Evolutionary conservation across 1,140 invertebrate genomes (phyloP), one percentile per base, ranked within the genome.

Genomic region (Bombus difficillimus): DNA sequence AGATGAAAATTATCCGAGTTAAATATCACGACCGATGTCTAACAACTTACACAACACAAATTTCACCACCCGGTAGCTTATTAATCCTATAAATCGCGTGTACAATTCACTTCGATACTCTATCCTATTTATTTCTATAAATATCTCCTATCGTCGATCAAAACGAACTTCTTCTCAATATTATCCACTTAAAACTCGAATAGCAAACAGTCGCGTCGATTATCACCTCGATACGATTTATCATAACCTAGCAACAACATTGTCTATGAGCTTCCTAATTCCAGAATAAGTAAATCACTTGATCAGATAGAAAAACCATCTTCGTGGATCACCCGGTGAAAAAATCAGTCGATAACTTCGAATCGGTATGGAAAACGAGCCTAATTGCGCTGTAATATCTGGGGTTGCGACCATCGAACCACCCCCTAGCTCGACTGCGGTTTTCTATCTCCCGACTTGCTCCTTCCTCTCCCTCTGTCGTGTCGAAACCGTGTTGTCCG

Each of bases 341-440:
- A 32, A 18, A 64, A 73, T 13, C 28, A 57, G 34, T 8, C 3
- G 18, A 32, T 15, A n/a, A 10, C 22, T 13, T 22, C 5, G 34
- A 39, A n/a, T 62, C 62, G 15, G 2, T 57, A 88, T 66, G 12
- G 28, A 68, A 69, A 71, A n/a, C 41, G 53, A 37, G 25, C 10
- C 15, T 28, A n/a, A 62, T 18, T 22, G 34, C 37, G 39, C 53
- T 18, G 34, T 32, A 73, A 6, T 15, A 34, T 25, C 53, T 9
- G 43, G 37, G 83, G 75, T 78, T 81, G 72, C 66, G 22, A 32
- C 78, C 71, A 88, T 68, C 62, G 71, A 86, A 68, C 78, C 79
- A 72, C n/a, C 72, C 77, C 71, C 25, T 25, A 37, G 37, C 37
- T 73, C n/a, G 62, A 81, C 79, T 85, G 59, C 59, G 47, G 34